Evolutionary conservation across 2,888 invertebrate species (phyloP), one percentile per base, ranked within the genome.

Genomic region (Scaptomyza flava): DNA sequence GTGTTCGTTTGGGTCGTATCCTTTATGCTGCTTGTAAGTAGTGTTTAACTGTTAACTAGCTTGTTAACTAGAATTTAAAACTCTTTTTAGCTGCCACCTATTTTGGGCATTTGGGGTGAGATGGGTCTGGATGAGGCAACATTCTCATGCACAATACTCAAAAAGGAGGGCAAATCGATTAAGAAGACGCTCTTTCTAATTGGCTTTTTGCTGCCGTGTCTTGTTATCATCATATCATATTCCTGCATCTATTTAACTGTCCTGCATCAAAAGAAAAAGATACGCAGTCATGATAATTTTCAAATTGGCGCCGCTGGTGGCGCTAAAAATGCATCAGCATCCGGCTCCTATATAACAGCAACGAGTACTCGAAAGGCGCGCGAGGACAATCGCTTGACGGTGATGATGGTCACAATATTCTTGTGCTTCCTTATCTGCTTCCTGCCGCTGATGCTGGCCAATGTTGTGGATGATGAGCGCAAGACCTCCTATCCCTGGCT

Each of bases 81-180:
- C 12, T 2, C 12, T 2, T 5, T 63, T 92, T 30, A 97, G 94
- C 91, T 96, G 27, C 97, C 96, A 5, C 96, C 97, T 0, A 93
- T 97, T 23, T 91, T 96, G 9, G 97, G 96, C 56, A 92, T 96
- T 17, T 98, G 97, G 97, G 98, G 98, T 14, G 94, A 94, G 79
- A 93, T 98, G 70, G 98, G 97, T 0, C 92, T 97, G 38, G 96
- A 97, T 79, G 93, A 94, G 31, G 93, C 94, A 20, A 96, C 97
- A 2, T 98, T 97, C 91, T 97, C 97, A 0, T 98, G 98, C 91
- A 98, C 98, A 23, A 97, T 98, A 79, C 93, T 97, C 51, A 94
- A 94, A 71, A 95, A 96, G 88, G 93, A 96, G 88, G 96, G 95
- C 42, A 93, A 92, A 72, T 97, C 97, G 1, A 97, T 97, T 3